These are phyloP conservation scores for Glaucomys volans DNA, from an alignment of 2,113 vertebrate species.

Conservation along the genomic window DNA sequence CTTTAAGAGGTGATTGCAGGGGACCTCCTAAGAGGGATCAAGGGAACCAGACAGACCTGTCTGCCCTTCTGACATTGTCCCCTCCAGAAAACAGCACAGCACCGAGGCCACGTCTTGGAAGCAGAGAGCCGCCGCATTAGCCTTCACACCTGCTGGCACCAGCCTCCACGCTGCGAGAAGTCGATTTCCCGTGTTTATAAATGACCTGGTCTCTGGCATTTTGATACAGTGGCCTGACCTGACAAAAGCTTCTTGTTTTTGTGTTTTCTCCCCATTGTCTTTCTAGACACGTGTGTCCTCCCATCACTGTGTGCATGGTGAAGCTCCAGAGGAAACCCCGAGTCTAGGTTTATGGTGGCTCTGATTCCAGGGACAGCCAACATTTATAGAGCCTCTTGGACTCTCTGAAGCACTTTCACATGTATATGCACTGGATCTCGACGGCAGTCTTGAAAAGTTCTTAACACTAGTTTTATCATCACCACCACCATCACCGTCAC, in stretches of 20 bases:
- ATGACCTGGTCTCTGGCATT: not conserved
- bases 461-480: not conserved
- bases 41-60: not conserved
- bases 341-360: not conserved
- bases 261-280: accelerated
- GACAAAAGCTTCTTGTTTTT: not conserved
- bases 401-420: not conserved
- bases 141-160: accelerated
- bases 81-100: not conserved
- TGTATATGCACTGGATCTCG: not conserved
- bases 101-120: not conserved
- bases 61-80: not conserved
- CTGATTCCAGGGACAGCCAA: not conserved
- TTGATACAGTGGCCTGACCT: not conserved
- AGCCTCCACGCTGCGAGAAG: not conserved
- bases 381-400: not conserved
- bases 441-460: not conserved
- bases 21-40: not conserved
- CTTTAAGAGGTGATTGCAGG: not conserved
- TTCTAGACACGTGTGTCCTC: not conserved
- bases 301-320: too few species aligned
- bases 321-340: not conserved
- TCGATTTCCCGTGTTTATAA: not conserved
- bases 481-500: not conserved
- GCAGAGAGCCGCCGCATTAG: not conserved